Evolutionary conservation across 2,888 invertebrate species (phyloP).

Genomic region (Caenorhabditis macrosperma): DNA sequence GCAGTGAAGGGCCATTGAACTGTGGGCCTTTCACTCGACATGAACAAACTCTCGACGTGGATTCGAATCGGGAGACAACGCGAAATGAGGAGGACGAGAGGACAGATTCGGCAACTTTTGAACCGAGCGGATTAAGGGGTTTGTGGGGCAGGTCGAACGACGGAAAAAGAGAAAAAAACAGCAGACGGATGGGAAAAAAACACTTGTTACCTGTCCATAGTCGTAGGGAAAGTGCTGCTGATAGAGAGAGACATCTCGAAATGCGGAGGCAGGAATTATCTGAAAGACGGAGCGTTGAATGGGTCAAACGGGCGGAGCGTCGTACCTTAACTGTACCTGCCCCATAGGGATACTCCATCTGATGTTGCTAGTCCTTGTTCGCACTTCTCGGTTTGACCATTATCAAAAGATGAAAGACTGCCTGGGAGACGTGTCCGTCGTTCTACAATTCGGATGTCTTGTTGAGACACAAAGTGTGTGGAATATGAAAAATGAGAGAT

Average conservation of each 20-base stretch:
- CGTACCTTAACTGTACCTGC: constrained; percentile 61
- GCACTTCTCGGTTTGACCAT: constrained; percentile 24
- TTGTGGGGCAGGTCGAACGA: not conserved
- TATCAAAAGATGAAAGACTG: constrained; percentile 10
- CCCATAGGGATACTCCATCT: constrained; percentile 61
- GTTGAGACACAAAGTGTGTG: not conserved
- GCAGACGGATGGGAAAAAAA: not conserved
- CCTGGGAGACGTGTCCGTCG: not conserved
- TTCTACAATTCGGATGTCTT: constrained; percentile 6
- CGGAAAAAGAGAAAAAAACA: not conserved
- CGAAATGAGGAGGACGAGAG: not conserved
- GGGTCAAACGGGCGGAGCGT: no score
- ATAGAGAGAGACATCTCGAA: constrained; percentile 60
- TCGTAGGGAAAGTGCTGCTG: constrained; percentile 53
- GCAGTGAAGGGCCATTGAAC: constrained; percentile 50
- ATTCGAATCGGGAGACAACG: not conserved
- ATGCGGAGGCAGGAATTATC: constrained; percentile 63
- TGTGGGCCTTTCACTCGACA: constrained; percentile 2
- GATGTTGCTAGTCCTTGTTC: constrained; percentile 20
- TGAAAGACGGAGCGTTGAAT: constrained; percentile 24
- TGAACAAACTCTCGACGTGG: not conserved
- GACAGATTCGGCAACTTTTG: constrained; percentile 4
- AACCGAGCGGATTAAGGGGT: constrained; percentile 26
- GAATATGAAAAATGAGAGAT: not conserved
- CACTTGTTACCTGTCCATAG: constrained; percentile 36